A percentile compares a stretch with the other conserved stretches of the same genome.
phyloP scores from a whole-genome alignment of 1,140 invertebrate species.

The Tyrophagus putrescentiae region DNA sequence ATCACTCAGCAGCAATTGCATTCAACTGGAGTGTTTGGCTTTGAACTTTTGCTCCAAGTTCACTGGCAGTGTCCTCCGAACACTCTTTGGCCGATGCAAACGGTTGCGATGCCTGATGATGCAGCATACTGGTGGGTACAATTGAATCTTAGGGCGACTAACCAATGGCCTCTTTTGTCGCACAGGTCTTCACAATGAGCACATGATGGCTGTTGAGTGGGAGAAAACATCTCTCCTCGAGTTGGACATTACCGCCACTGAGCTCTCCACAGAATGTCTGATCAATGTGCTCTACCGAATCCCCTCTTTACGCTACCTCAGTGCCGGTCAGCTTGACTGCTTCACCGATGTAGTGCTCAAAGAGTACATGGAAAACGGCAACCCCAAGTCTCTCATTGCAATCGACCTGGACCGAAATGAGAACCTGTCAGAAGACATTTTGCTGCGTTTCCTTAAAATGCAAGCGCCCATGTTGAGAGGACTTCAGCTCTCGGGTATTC shows the following conservation, averaged over 20 bases:
- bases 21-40: conserved; percentile 84
- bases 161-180: conserved; percentile 22
- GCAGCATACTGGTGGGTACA: conserved; percentile 74
- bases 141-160: conserved; percentile 16
- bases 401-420: conserved; percentile 87
- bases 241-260: conserved; percentile 89
- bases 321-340: conserved; percentile 88
- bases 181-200: conserved; percentile 66
- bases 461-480: conserved; percentile 75
- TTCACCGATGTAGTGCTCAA: conserved; percentile 62
- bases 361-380: conserved; percentile 68
- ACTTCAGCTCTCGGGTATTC: conserved; percentile 79
- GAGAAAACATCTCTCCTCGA: conserved; percentile 86
- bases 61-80: conserved; percentile 88
- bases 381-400: conserved; percentile 63
- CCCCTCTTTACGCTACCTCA: conserved; percentile 70
- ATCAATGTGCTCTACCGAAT: conserved; percentile 79
- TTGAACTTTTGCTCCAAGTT: conserved; percentile 94
- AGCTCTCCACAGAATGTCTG: conserved; percentile 80
- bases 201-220: conserved; percentile 92
- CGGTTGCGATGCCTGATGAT: conserved; percentile 79
- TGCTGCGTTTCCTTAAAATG: conserved; percentile 75
- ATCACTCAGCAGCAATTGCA: conserved; percentile 57
- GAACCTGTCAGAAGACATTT: conserved; percentile 77
- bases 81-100: conserved; percentile 79